These are phyloP conservation scores for Aporophyla lueneburgensis DNA, from an alignment of 2,888 invertebrate species.

Conservation along the genomic window DNA sequence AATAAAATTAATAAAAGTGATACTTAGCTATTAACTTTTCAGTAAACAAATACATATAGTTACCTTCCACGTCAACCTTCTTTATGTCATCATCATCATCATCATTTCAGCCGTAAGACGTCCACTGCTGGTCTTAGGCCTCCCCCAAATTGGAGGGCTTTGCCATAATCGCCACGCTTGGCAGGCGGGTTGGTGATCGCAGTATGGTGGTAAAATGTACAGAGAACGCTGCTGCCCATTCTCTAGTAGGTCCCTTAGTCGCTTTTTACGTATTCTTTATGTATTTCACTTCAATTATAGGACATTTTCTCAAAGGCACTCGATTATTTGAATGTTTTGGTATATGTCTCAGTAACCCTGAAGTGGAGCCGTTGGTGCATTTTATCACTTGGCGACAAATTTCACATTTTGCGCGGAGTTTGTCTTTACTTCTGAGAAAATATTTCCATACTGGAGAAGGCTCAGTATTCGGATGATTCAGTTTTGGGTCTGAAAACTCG, in stretches of 20 bases:
- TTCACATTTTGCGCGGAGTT: conserved; percentile 28
- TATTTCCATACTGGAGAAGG: conserved; percentile 33
- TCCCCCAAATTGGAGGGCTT: no score
- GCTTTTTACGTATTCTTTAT: no score
- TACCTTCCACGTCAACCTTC: background rate
- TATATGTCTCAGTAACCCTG: conserved; percentile 28
- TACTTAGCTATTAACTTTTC: background rate
- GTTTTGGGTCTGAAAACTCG: conserved; percentile 6
- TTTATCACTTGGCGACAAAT: conserved; percentile 25
- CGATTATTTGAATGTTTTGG: background rate
- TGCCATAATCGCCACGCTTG: no score
- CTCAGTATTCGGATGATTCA: conserved; percentile 24
- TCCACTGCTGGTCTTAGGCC: no score
- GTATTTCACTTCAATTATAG: no score
- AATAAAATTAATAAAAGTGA: background rate
- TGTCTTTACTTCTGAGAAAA: conserved; percentile 39
- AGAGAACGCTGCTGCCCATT: no score
- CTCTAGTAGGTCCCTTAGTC: no score
- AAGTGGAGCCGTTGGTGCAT: conserved; percentile 30
- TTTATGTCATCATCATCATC: no score
- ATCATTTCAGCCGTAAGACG: no score
- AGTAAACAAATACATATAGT: background rate
- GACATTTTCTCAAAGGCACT: background rate
- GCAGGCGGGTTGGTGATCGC: no score
- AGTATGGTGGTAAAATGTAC: no score